Evolutionary conservation across 1,140 invertebrate species (phyloP).

Genomic region (Parasteatoda tepidariorum): DNA sequence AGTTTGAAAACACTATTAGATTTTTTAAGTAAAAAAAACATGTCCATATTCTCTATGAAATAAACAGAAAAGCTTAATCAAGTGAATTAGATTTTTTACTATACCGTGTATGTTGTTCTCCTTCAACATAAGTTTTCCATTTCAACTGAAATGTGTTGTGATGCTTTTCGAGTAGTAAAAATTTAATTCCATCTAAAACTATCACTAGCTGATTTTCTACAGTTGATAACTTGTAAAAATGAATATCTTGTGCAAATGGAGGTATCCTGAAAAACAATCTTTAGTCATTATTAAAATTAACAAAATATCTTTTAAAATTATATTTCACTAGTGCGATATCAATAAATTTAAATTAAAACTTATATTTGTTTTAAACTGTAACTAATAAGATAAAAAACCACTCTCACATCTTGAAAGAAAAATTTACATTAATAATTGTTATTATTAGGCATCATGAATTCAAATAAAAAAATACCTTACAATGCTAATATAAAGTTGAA

Average conservation of each 20-base stretch:
- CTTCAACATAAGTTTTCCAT: conserved; percentile 18
- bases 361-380: no score
- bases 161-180: conserved; percentile 9
- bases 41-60: neutral
- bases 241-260: conserved; percentile 10
- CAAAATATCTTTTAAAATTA: no score
- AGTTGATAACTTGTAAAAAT: conserved; percentile 20
- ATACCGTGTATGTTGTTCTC: conserved; percentile 4
- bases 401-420: no score
- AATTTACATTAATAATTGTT: no score
- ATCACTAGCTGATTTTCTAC: conserved; percentile 14
- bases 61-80: no score
- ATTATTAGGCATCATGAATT: no score
- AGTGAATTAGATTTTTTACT: neutral
- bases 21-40: conserved; percentile 5
- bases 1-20: neutral
- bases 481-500: no score
- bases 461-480: no score
- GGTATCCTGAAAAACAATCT: conserved; percentile 21
- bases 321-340: no score
- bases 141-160: neutral
- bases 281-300: no score
- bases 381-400: no score
- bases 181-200: conserved; percentile 13
- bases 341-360: no score